phyloP scores from a whole-genome alignment of 2,113 vertebrate species.

The Gavia stellata region DNA sequence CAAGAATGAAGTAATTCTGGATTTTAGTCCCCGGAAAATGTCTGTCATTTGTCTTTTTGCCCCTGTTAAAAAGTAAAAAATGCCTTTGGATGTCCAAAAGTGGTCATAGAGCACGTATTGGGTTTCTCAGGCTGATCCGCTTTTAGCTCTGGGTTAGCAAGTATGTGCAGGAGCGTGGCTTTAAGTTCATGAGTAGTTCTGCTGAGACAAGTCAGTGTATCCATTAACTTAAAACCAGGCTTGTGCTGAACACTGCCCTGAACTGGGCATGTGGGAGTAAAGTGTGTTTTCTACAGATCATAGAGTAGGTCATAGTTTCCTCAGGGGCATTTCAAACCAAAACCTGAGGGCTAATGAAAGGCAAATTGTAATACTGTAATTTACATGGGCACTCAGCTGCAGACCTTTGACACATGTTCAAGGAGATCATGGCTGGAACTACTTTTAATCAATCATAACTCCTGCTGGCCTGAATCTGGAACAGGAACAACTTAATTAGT shows the following conservation, averaged over 20 bases:
- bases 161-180: background rate
- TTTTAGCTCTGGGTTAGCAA: background rate
- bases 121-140: background rate
- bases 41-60: background rate
- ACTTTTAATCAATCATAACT: constrained; percentile 47
- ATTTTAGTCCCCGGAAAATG: background rate
- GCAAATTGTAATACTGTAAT: constrained; percentile 19
- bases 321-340: background rate
- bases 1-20: background rate
- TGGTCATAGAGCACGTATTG: background rate
- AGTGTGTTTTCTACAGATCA: constrained; percentile 23
- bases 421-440: constrained; percentile 36
- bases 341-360: constrained; percentile 48
- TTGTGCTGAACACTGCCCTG: background rate
- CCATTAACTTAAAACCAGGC: background rate
- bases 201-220: background rate
- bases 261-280: background rate
- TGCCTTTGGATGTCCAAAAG: background rate
- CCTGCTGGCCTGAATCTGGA: constrained; percentile 1
- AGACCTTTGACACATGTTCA: constrained; percentile 36
- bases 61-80: background rate
- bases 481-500: constrained; percentile 33
- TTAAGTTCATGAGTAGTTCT: background rate
- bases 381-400: constrained; percentile 29
- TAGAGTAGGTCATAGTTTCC: constrained; percentile 25